Percentiles rank a stretch among this genome's conserved stretches.
Conservation (phyloP, 2,888 invertebrate genomes). For the Hirtodrosophila confusa region DNA sequence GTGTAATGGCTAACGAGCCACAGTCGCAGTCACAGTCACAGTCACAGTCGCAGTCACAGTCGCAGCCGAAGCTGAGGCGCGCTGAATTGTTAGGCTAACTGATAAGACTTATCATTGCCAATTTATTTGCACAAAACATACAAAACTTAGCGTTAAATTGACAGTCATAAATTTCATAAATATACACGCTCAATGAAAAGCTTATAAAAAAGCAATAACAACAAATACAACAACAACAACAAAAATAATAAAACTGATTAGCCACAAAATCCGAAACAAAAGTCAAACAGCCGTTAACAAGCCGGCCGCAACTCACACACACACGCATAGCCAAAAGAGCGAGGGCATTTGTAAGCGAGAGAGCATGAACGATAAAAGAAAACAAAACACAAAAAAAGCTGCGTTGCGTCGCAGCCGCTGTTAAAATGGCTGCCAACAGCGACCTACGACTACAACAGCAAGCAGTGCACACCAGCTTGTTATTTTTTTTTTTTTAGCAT, state of each 20-base stretch:
- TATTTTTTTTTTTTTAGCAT: conserved; percentile 11
- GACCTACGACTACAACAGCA: conserved; percentile 47
- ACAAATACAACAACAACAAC: conserved; percentile 9
- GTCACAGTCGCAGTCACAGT: too few relatives aligned
- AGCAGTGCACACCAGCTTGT: conserved; percentile 20
- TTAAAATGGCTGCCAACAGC: conserved; percentile 48
- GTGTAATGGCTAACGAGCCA: too few relatives aligned
- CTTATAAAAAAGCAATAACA: neutral
- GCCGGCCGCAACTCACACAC: conserved; percentile 39
- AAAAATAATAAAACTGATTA: conserved; percentile 38
- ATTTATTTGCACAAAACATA: neutral
- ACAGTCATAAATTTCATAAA: too few relatives aligned
- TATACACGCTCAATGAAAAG: conserved; percentile 10
- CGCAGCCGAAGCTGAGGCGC: too few relatives aligned
- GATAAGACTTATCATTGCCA: conserved; percentile 23
- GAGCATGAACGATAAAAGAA: conserved; percentile 3
- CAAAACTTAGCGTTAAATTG: neutral
- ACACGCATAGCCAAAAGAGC: conserved; percentile 11
- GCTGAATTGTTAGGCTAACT: neutral
- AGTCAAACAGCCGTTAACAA: conserved; percentile 56
- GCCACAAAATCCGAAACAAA: conserved; percentile 47
- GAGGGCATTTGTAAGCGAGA: neutral
- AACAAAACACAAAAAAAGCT: conserved; percentile 5
- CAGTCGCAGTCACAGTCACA: too few relatives aligned
- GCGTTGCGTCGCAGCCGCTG: conserved; percentile 27